A percentile compares a stretch with the other conserved stretches of the same genome.
Conservation (phyloP, 2,888 invertebrate species). For the Iphiclides podalirius region DNA sequence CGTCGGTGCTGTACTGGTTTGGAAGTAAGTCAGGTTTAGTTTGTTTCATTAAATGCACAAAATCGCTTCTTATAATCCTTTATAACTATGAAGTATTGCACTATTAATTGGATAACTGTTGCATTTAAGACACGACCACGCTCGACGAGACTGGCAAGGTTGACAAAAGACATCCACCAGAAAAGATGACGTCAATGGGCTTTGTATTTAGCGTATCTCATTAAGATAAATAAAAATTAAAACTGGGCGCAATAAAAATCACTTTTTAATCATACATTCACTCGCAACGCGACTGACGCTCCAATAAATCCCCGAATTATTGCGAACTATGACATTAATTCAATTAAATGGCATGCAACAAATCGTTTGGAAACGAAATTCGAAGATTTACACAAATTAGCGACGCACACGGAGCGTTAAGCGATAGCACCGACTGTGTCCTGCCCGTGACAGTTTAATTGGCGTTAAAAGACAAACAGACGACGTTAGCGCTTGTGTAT, state of each 20-base stretch:
- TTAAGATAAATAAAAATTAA: too few species aligned
- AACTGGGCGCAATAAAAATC: too few species aligned
- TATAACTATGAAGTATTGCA: constrained; percentile 6
- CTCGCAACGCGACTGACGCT: too few species aligned
- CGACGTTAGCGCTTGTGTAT: constrained; percentile 21
- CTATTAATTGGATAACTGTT: too few species aligned
- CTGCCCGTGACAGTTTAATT: constrained; percentile 25
- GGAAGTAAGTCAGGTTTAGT: constrained; percentile 88
- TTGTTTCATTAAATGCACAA: neutral
- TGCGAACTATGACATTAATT: constrained; percentile 21
- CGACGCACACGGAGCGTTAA: constrained; percentile 13
- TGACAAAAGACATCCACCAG: too few species aligned
- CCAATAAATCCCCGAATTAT: constrained; percentile 7
- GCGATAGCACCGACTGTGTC: constrained; percentile 20
- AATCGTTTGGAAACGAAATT: constrained; percentile 20
- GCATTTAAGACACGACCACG: too few species aligned
- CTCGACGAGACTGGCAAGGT: too few species aligned
- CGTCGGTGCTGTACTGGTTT: constrained; percentile 89
- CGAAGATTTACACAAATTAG: constrained; percentile 24
- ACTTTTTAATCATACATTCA: too few species aligned
- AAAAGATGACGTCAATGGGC: too few species aligned
- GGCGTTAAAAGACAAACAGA: constrained; percentile 24
- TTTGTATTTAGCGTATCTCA: too few species aligned
- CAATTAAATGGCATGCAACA: constrained; percentile 19
- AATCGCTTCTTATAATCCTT: neutral